Base-by-base conservation (phyloP, 2,797 vertebrate genomes). In the Phyllotis vaccarum region DNA sequence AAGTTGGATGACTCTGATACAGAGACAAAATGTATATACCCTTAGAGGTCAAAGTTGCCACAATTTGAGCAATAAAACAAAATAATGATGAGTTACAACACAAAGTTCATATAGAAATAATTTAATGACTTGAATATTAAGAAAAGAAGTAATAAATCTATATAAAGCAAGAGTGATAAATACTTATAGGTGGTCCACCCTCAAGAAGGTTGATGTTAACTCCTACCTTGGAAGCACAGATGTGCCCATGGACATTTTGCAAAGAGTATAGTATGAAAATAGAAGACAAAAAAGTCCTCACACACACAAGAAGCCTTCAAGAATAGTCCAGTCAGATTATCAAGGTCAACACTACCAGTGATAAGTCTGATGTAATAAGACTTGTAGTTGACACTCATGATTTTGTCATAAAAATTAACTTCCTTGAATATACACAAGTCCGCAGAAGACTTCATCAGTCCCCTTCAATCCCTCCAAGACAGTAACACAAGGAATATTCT, bases 401-500 rank as follows among this genome's bases (percentile, higher is more conserved):
- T n/a, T n/a, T n/a, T n/a, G n/a, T n/a, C n/a, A n/a, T n/a, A n/a
- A n/a, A n/a, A n/a, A n/a, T n/a, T n/a, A n/a, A n/a, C n/a, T n/a
- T n/a, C n/a, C n/a, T n/a, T n/a, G n/a, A n/a, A n/a, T 21, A 58
- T 6, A n/a, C 31, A 56, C 19, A 56, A 80, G 19, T n/a, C 24
- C 79, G 75, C 56, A 54, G 75, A 88, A 83, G 22, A 60, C 22
- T 5, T 90, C 24, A 85, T 40, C 60, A 70, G 24, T 43, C 72
- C 2, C 60, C n/a, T 40, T 68, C 40, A 82, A 54, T 87, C 17
- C 34, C 40, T 78, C 29, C 40, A 52, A 5, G n/a, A 87, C 34
- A 93, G 31, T 11, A 79, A 86, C 89, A 75, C 21, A 95, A 83
- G 79, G 13, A 29, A 75, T 58, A 66, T 46, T 85, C 56, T 70